Base-by-base conservation (phyloP, 2,888 invertebrate genomes). In the Pammene fasciana region DNA sequence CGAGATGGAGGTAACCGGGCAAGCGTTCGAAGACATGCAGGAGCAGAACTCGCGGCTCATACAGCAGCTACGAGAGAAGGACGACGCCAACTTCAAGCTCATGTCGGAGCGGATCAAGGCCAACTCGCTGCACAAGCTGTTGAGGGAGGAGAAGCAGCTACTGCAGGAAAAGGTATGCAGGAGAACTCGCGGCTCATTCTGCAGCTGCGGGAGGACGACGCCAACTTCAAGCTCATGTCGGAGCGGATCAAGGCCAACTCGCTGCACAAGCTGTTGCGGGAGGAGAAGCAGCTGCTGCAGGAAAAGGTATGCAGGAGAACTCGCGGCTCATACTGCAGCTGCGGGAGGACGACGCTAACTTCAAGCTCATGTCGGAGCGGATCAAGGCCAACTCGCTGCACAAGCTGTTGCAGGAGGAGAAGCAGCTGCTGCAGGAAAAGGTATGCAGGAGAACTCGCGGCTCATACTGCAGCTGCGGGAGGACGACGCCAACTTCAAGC, bases 21-120 rank as follows among this genome's bases (percentile, higher is more conserved):
- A 99, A 87, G 99, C 99, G 0, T 99, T 99, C 83, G 99, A 99
- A 86, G 99, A 99, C 82, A 99, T 99, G 98, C 99, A 99, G 90
- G 99, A 99, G 81, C 99, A 99, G 91, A 99, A 99, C 89, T 97
- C 98, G 0, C 93, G 99, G 46, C 94, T 99, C 18, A 96, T 99
- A 64, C 98, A 99, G 78, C 99, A 99, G 86, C 90, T 99, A 70
- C 93, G 98, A 3, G 99, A 99, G 86, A 99, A 99, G 80, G 98
- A 99, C 81, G 99, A 99, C 83, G 99, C 99, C 5, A 99, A 99
- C 89, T 99, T 99, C 87, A 99, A 99, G 88, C 94, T 99, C 6
- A 99, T 99, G 99, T 98, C 98, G 0, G 99, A 99, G 87, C 76
- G 98, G 66, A 98, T 99, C 72, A 98, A 98, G 86, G 97, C 98